A percentile compares a stretch with the other conserved stretches of the same genome.
These are phyloP conservation scores for Protobothrops flavoviridis DNA, from an alignment of 2,113 vertebrate species.

Conservation along the genomic window DNA sequence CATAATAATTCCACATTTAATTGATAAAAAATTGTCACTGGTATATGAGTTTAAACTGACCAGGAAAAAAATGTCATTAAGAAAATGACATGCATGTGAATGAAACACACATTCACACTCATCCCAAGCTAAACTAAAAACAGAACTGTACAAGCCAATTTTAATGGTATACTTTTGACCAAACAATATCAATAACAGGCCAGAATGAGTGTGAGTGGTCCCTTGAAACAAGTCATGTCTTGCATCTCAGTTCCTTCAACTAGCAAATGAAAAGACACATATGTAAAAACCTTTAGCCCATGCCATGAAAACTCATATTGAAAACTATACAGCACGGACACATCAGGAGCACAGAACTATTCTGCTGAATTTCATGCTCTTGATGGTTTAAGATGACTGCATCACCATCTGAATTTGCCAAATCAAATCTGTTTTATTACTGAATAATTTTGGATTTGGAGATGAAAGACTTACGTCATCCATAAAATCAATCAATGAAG, in stretches of 20 bases:
- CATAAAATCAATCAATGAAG: conserved; percentile 97
- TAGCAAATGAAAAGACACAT: conserved; percentile 19
- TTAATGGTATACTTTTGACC: background rate
- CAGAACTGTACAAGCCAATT: background rate
- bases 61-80: conserved; percentile 1
- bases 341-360: conserved; percentile 24
- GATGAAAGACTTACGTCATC: conserved; percentile 90
- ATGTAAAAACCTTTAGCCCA: conserved; percentile 15
- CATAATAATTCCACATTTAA: background rate
- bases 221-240: background rate
- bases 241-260: background rate
- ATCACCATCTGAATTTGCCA: conserved; percentile 49
- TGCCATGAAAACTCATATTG: background rate
- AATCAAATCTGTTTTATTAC: conserved; percentile 63
- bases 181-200: background rate
- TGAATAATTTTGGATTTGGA: conserved; percentile 67
- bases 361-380: conserved; percentile 23
- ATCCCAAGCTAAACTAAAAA: conserved; percentile 6
- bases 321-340: background rate
- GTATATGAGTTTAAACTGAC: background rate
- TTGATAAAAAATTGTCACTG: conserved; percentile 15
- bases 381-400: conserved; percentile 24
- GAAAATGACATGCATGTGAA: background rate
- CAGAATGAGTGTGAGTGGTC: background rate
- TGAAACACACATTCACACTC: background rate